Percentiles rank a stretch among this genome's conserved stretches.
phyloP scores from a whole-genome alignment of 2,797 vertebrate genomes.

The Megalops cyprinoides region DNA sequence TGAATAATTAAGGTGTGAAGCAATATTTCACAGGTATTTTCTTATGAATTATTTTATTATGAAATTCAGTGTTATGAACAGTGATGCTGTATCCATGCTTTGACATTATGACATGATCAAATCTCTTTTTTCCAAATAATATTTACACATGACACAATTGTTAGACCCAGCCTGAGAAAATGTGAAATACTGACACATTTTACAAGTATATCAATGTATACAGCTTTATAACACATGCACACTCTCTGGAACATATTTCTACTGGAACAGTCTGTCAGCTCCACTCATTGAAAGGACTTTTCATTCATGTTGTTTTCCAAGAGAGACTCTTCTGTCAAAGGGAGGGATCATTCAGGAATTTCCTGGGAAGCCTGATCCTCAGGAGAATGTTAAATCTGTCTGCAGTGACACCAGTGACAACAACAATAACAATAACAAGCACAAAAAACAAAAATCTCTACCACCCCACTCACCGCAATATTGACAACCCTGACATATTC shows the following conservation, averaged over 20 bases:
- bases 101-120: too few species aligned
- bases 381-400: not conserved
- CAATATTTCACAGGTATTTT: too few species aligned
- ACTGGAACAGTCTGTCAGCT: not conserved
- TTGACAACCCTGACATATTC: too few species aligned
- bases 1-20: too few species aligned
- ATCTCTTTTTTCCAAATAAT: not conserved
- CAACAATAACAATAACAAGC: not conserved
- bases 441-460: not conserved
- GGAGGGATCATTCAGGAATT: constrained; percentile 8
- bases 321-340: not conserved
- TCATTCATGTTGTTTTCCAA: constrained; percentile 3
- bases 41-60: too few species aligned
- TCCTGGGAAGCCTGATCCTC: not conserved
- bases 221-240: too few species aligned
- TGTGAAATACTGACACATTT: too few species aligned
- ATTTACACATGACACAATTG: not conserved
- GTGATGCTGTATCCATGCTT: too few species aligned
- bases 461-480: not conserved
- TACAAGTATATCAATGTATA: too few species aligned
- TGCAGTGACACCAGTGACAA: not conserved
- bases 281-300: not conserved
- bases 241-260: not conserved
- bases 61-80: too few species aligned
- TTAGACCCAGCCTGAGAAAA: too few species aligned